Evolutionary conservation across 2,888 invertebrate genomes (phyloP).

Genomic region (Cyrtodaria siliqua): DNA sequence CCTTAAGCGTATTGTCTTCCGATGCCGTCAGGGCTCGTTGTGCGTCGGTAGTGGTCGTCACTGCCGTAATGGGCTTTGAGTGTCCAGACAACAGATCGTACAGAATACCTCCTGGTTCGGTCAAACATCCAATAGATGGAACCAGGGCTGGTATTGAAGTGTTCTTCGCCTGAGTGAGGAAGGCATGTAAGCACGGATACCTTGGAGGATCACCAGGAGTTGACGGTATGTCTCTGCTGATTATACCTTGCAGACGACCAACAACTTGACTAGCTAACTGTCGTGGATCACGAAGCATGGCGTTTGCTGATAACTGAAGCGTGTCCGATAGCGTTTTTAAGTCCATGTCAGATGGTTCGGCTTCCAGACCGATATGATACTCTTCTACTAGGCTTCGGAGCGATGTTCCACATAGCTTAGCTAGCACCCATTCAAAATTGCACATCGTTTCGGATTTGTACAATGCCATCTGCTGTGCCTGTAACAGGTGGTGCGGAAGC

Average conservation of each 20-base stretch:
- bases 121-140: constrained; percentile 82
- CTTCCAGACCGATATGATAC: constrained; percentile 87
- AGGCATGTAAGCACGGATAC: constrained; percentile 78
- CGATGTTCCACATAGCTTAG: constrained; percentile 92
- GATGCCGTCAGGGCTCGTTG: constrained; percentile 80
- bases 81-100: constrained; percentile 83
- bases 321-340: constrained; percentile 89
- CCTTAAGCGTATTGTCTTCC: constrained; percentile 82
- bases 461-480: constrained; percentile 86
- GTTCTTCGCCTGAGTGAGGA: constrained; percentile 75
- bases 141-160: constrained; percentile 79
- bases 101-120: constrained; percentile 82
- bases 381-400: constrained; percentile 93
- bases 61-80: constrained; percentile 81
- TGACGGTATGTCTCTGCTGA: constrained; percentile 79
- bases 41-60: constrained; percentile 80
- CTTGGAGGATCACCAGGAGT: constrained; percentile 81
- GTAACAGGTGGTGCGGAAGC: constrained; percentile 92
- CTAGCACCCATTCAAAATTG: constrained; percentile 92
- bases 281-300: constrained; percentile 92
- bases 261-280: constrained; percentile 93
- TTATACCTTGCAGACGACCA: constrained; percentile 85
- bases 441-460: constrained; percentile 91
- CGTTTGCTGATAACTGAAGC: constrained; percentile 90
- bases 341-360: constrained; percentile 80